These are phyloP conservation scores for Oncorhynchus tshawytscha DNA, from an alignment of 2,113 vertebrate genomes.

Conservation along the genomic window DNA sequence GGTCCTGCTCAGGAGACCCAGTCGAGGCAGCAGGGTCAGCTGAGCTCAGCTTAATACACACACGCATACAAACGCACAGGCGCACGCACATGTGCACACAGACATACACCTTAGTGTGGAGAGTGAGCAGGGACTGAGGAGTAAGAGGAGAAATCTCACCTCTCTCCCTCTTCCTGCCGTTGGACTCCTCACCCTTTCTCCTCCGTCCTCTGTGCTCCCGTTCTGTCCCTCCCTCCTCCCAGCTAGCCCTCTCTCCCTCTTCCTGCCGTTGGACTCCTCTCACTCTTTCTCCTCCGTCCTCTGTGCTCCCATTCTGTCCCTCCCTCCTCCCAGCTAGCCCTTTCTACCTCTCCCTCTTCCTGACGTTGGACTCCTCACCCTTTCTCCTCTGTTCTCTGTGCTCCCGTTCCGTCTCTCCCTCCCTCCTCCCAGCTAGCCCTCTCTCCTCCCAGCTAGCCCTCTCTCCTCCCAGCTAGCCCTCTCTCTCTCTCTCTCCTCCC, in stretches of 20 bases:
- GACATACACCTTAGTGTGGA: not conserved
- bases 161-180: no score
- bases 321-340: not conserved
- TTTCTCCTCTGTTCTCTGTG: no score
- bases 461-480: not conserved
- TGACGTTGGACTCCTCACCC: no score
- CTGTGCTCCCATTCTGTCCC: no score
- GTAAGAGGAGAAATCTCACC: no score
- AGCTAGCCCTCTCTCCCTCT: constrained; percentile 12
- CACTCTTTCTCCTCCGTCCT: no score
- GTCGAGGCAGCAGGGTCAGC: not conserved
- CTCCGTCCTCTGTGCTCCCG: no score
- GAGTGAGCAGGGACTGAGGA: not conserved
- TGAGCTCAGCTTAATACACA: not conserved
- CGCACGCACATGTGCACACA: not conserved
- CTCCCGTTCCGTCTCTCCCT: no score
- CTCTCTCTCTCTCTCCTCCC: not conserved
- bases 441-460: not conserved
- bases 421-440: not conserved
- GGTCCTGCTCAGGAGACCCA: not conserved
- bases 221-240: not conserved
- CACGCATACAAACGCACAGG: not conserved
- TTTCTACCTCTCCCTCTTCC: not conserved
- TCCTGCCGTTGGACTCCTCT: no score
- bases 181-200: no score